Base-by-base conservation (phyloP, 2,797 vertebrate genomes). In the Limnodromus scolopaceus region DNA sequence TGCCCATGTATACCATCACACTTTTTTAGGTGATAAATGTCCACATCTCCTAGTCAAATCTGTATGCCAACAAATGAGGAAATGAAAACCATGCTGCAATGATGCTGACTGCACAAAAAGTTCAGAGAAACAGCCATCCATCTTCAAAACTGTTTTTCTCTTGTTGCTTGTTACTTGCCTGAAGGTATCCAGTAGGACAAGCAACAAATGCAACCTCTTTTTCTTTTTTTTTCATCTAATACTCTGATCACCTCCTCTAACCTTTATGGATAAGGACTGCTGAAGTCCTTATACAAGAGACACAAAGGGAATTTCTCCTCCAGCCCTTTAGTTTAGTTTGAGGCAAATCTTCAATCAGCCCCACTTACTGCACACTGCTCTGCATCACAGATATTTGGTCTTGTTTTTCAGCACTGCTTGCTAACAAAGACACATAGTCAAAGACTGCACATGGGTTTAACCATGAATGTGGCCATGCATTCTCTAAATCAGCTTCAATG, bases 381-480 rank as follows among this genome's bases (percentile, higher is more conserved):
- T 85, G 25, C 39, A 32, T 32, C 5, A 1, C 32, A 83, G 75
- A 68, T 45, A 43, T 79, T 60, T 61, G 7, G 11, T 81, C 25
- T 75, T 84, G 5, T 17, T 78, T 84, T 78, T 87, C 81, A 84
- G 34, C 18, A 30, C 16, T 63, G 9, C 34, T 58, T 38, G 34
- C 39, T 74, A 58, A 58, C 27, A 66, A 53, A 84, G 36, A 34
- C 12, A 9, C 6, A 1, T 3, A 48, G 13, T 64, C 77, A 87
- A 81, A 75, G n/a, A 6, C 13, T 49, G 22, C 25, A 55, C 19
- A 7, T 18, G 20, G 13, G 24, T 75, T 84, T 84, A 89, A 55
- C 4, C 2, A 13, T 28, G 9, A 17, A 28, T 0, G 0, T 58
- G 15, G 51, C 66, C 25, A 25, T 23, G 13, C 4, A 3, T 39